phyloP scores from a whole-genome alignment of 2,888 invertebrate species.

The Synanthedon myopaeformis region DNA sequence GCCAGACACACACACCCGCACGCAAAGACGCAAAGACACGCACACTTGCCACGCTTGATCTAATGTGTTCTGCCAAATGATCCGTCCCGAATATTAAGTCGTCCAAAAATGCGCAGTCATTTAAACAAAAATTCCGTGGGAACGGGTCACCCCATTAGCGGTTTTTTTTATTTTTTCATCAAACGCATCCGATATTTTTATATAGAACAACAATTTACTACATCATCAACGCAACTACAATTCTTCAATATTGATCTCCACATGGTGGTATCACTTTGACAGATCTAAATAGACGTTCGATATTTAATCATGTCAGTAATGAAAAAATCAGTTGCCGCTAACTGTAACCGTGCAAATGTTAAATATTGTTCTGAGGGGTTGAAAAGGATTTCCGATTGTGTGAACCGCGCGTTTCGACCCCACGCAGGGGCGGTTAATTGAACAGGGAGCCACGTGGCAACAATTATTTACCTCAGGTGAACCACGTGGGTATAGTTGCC shows the following conservation, averaged over 20 bases:
- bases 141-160: background rate
- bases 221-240: no score
- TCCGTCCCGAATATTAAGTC: conserved; percentile 49
- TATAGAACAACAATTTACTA: no score
- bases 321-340: no score
- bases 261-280: background rate
- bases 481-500: conserved; percentile 41
- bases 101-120: conserved; percentile 12
- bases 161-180: background rate
- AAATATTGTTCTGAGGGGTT: conserved; percentile 20
- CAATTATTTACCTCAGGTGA: conserved; percentile 64
- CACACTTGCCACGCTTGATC: conserved; percentile 21
- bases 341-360: conserved; percentile 10
- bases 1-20: conserved; percentile 35
- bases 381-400: conserved; percentile 27
- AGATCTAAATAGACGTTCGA: background rate
- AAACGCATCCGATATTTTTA: background rate
- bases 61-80: conserved; percentile 66
- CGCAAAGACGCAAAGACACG: conserved; percentile 10
- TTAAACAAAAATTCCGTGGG: conserved; percentile 3
- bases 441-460: conserved; percentile 51
- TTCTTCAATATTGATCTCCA: no score
- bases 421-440: conserved; percentile 49
- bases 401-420: conserved; percentile 39
- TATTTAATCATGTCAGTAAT: background rate